Conservation (phyloP, 2,888 invertebrate species). For the Bombylius discolor region DNA sequence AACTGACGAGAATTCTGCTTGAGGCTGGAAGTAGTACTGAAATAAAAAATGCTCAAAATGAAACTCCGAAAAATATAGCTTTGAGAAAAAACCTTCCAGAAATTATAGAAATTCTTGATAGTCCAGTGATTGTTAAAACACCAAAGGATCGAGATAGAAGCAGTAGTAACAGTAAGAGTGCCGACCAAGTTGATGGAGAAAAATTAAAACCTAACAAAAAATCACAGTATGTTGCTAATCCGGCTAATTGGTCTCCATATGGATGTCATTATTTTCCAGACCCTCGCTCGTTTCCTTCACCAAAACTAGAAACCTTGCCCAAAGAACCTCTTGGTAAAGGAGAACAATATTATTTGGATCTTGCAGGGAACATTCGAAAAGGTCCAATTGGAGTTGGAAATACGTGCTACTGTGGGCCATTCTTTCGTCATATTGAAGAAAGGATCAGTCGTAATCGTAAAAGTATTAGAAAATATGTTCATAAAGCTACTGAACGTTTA, state of each 20-base stretch:
- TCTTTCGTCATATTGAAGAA: slow-evolving; percentile 78
- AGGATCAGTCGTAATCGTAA: slow-evolving; percentile 60
- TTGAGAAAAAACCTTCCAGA: slow-evolving; percentile 73
- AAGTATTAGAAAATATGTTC: slow-evolving; percentile 47
- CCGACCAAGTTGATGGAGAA: slow-evolving; percentile 17
- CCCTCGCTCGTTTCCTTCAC: slow-evolving; percentile 70
- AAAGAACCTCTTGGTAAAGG: slow-evolving; percentile 74
- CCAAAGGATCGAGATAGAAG: slow-evolving; percentile 24
- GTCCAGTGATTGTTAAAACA: slow-evolving; percentile 32
- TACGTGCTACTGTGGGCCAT: slow-evolving; percentile 85
- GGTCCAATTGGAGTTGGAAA: slow-evolving; percentile 91
- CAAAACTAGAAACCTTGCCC: slow-evolving; percentile 72
- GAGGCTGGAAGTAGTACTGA: slow-evolving; percentile 68
- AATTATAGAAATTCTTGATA: slow-evolving; percentile 64
- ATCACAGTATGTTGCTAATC: slow-evolving; percentile 36
- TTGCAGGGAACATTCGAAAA: slow-evolving; percentile 89
- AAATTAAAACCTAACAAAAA: slow-evolving; percentile 38
- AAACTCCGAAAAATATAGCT: slow-evolving; percentile 83
- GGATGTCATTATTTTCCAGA: slow-evolving; percentile 86
- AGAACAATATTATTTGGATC: slow-evolving; percentile 86
- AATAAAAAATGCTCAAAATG: slow-evolving; percentile 47
- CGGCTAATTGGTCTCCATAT: slow-evolving; percentile 69
- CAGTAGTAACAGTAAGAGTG: slow-evolving; percentile 14
- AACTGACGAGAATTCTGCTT: slow-evolving; percentile 77
- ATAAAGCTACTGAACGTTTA: slow-evolving; percentile 64